Percentiles rank a stretch among this genome's conserved stretches.
phyloP scores from a whole-genome alignment of 2,797 vertebrate genomes.

The Rhyacichthys aspro region DNA sequence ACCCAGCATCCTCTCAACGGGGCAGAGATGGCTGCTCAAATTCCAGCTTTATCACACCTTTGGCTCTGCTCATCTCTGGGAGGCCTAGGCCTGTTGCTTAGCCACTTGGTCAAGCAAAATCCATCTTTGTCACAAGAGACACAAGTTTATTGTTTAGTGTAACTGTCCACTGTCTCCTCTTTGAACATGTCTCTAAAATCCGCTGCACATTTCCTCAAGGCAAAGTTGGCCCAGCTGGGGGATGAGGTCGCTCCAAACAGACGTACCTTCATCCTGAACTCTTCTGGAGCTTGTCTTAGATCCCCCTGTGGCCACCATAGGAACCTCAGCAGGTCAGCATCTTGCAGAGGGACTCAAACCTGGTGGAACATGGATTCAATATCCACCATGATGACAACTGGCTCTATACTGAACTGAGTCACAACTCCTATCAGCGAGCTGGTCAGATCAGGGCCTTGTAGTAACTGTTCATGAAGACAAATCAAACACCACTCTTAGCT shows the following conservation, averaged over 20 bases:
- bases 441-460: too few species aligned
- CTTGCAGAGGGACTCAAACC: slow-evolving; percentile 9
- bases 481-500: slow-evolving; percentile 14
- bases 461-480: too few species aligned
- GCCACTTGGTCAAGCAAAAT: too few species aligned
- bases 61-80: too few species aligned
- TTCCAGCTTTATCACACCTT: too few species aligned
- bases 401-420: too few species aligned
- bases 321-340: slow-evolving; percentile 18
- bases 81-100: slow-evolving; percentile 5
- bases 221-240: slow-evolving; percentile 1
- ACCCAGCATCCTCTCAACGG: too few species aligned
- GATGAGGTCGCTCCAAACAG: slow-evolving; percentile 2
- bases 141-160: not conserved
- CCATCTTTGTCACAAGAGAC: too few species aligned
- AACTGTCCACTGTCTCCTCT: not conserved
- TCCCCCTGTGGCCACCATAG: slow-evolving; percentile 26
- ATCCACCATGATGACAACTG: too few species aligned
- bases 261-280: too few species aligned
- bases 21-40: too few species aligned
- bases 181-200: not conserved
- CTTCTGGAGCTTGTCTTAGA: not conserved
- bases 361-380: slow-evolving; percentile 42
- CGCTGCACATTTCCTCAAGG: slow-evolving; percentile 1
- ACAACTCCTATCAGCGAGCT: too few species aligned